Evolutionary conservation across 2,113 vertebrate species (phyloP).

Genomic region (Octodon degus): DNA sequence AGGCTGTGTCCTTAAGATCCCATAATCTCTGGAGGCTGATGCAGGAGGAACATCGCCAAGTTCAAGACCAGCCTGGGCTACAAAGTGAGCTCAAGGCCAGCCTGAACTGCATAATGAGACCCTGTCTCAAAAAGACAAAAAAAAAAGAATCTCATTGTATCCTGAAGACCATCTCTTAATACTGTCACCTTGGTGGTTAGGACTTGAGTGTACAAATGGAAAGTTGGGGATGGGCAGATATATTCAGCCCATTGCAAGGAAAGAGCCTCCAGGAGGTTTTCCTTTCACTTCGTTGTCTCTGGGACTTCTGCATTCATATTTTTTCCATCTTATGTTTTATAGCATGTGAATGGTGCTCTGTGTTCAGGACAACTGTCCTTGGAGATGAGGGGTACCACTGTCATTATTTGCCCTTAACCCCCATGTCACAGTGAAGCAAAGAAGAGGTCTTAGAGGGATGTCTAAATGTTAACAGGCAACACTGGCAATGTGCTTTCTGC

Average conservation of each 20-base stretch:
- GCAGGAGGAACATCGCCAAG: no score
- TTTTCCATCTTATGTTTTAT: not conserved
- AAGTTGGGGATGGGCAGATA: rapidly evolving
- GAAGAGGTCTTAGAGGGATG: not conserved
- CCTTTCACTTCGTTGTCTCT: not conserved
- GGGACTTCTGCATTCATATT: not conserved
- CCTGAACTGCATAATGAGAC: no score
- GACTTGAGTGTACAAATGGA: not conserved
- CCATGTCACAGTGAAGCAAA: not conserved
- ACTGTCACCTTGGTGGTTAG: not conserved
- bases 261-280: not conserved
- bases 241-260: not conserved
- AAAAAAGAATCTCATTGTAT: not conserved
- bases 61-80: no score
- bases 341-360: not conserved
- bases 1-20: not conserved
- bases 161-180: not conserved
- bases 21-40: no score
- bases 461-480: not conserved
- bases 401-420: not conserved
- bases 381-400: not conserved
- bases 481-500: not conserved
- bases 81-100: no score
- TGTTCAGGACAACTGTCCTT: not conserved
- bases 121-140: no score